Percentiles rank a stretch among this genome's conserved stretches.
phyloP scores from a whole-genome alignment of 1,140 invertebrate species.

The Aleiodes sp. region DNA sequence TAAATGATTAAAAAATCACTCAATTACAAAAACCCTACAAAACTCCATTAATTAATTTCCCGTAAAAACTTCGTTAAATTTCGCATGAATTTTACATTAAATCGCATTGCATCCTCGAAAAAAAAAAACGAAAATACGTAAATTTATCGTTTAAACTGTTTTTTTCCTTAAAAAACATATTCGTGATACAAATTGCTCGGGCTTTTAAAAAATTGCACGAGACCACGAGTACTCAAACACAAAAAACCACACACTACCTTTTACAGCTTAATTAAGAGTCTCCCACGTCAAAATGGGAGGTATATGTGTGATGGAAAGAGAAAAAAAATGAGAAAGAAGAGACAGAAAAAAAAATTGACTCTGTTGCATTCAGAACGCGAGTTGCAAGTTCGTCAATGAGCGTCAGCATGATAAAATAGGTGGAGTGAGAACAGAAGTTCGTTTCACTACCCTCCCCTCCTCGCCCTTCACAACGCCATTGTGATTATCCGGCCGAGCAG shows the following conservation, averaged over 20 bases:
- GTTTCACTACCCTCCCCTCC: too few relatives aligned
- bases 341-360: background rate
- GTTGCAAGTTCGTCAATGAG: background rate
- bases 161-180: too few relatives aligned
- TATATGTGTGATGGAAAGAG: background rate
- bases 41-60: too few relatives aligned
- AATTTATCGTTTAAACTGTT: too few relatives aligned
- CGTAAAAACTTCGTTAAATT: too few relatives aligned
- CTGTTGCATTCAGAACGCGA: background rate
- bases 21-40: too few relatives aligned
- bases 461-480: background rate
- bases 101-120: too few relatives aligned
- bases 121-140: too few relatives aligned
- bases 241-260: background rate
- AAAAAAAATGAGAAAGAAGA: too few relatives aligned
- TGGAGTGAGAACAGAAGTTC: background rate
- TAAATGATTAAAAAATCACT: too few relatives aligned
- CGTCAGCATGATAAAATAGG: background rate
- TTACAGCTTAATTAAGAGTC: conserved; percentile 31
- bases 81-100: too few relatives aligned
- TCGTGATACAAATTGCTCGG: too few relatives aligned
- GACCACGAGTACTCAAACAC: background rate
- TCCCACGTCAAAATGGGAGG: background rate
- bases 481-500: background rate
- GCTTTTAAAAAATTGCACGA: conserved; percentile 14